Percentiles rank a stretch among this genome's conserved stretches.
These are phyloP conservation scores for Antechinus flavipes DNA, from an alignment of 2,113 vertebrate species.

Conservation along the genomic window DNA sequence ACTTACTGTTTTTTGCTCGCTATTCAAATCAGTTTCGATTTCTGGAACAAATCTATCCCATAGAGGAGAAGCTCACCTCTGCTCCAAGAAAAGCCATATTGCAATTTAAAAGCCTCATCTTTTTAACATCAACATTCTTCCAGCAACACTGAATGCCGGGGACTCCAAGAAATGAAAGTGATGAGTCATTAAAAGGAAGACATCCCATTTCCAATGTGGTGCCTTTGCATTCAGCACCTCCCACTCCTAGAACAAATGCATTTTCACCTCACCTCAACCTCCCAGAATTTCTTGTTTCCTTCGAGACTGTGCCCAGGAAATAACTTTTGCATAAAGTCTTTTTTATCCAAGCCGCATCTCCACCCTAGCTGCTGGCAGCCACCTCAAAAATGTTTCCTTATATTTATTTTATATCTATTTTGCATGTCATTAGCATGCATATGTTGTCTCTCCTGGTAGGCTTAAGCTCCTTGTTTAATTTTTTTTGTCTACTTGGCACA, in stretches of 20 bases:
- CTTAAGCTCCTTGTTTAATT: not conserved
- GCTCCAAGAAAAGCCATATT: not conserved
- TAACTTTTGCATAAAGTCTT: not conserved
- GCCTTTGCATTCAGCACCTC: not conserved
- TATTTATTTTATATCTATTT: not conserved
- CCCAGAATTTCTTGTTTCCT: not conserved
- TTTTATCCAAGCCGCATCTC: not conserved
- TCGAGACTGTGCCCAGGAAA: not conserved
- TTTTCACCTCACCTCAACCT: not conserved
- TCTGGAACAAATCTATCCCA: not conserved
- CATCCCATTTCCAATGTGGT: not conserved
- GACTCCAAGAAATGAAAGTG: not conserved
- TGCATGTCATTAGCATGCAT: not conserved
- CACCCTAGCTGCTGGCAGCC: not conserved
- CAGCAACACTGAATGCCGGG: not conserved
- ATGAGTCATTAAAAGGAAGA: not conserved
- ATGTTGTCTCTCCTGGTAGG: conserved; percentile 10
- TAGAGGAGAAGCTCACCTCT: not conserved
- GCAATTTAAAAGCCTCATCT: not conserved
- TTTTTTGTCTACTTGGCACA: not conserved
- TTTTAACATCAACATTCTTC: not conserved
- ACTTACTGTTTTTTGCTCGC: not conserved
- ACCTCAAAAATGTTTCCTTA: not conserved
- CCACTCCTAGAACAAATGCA: not conserved
- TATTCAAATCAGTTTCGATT: not conserved